Conservation (phyloP, 2,113 vertebrate species). For the Pampusana beccarii region DNA sequence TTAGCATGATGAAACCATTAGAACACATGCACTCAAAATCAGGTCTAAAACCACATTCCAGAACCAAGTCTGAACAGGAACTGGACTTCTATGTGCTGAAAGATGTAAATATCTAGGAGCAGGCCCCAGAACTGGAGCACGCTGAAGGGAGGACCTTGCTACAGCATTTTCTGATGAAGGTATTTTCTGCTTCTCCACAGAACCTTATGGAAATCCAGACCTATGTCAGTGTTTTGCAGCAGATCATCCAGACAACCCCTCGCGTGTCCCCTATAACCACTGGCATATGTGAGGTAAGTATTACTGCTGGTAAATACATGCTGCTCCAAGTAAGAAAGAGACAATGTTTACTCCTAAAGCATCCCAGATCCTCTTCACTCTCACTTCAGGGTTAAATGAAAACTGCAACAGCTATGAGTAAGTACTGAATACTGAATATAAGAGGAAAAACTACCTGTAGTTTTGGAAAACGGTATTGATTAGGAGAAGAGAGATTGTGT, state of each 20-base stretch:
- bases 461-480: neutral
- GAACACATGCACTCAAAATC: neutral
- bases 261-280: slow-evolving; percentile 73
- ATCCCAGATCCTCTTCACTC: neutral
- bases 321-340: neutral
- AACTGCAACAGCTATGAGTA: neutral
- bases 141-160: neutral
- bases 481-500: neutral
- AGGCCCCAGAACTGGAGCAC: neutral
- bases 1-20: neutral
- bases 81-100: neutral
- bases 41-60: neutral
- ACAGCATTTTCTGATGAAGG: neutral
- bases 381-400: neutral
- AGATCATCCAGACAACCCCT: slow-evolving; percentile 88
- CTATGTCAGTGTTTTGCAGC: slow-evolving; percentile 89
- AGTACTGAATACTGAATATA: neutral
- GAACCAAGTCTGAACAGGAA: neutral
- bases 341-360: neutral
- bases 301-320: neutral
- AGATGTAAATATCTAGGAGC: neutral
- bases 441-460: neutral
- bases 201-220: slow-evolving; percentile 95
- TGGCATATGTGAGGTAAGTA: slow-evolving; percentile 84
- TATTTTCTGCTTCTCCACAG: slow-evolving; percentile 67